Evolutionary conservation across 2,888 invertebrate genomes (phyloP), one percentile per base, ranked within the genome.

Genomic region (Leptinotarsa juncta): DNA sequence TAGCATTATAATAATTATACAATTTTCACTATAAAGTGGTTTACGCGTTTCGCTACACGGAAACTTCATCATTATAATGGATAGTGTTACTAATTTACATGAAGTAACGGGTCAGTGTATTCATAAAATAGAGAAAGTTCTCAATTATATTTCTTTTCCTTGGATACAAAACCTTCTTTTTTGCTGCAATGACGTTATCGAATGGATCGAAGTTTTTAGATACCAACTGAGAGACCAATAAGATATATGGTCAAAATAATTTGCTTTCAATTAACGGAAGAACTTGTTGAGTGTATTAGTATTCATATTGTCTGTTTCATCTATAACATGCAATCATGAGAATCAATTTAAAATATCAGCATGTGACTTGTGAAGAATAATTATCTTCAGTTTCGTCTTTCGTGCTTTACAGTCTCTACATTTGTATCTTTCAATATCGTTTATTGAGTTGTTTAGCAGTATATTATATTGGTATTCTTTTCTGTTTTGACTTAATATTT

Each of bases 331-430:
- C 74, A 74, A 71, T 71, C 70, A 74, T 65, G 71, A 74, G 71
- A 74, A 74, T 74, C 74, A 74, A 74, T 74, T 74, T 74, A 71
- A 71, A 68, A 57, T 68, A 71, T 71, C 74, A 74, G 74, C 74
- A 50, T 74, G 74, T 74, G 74, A 70, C 74, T 74, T 74, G 68
- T 74, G 67, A 71, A 71, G 68, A 55, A 65, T 71, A 74, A 68
- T 67, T 68, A 74, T 71, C 65, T 67, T 26, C 60, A 50, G 71
- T 71, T 71, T 71, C 67, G 67, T 67, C 62, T 62, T 48, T 26
- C n/a, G 23, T 65, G 18, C 66, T 20, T 65, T 68, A 71, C 57
- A 50, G 60, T 71, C n/a, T 62, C 62, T 10, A 62, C 62, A 62
- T 62, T 62, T n/a, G 62, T 62, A 32, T 62, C 42, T 18, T 42